Evolutionary conservation across 2,113 vertebrate genomes (phyloP).

Genomic region (Odontesthes bonariensis): DNA sequence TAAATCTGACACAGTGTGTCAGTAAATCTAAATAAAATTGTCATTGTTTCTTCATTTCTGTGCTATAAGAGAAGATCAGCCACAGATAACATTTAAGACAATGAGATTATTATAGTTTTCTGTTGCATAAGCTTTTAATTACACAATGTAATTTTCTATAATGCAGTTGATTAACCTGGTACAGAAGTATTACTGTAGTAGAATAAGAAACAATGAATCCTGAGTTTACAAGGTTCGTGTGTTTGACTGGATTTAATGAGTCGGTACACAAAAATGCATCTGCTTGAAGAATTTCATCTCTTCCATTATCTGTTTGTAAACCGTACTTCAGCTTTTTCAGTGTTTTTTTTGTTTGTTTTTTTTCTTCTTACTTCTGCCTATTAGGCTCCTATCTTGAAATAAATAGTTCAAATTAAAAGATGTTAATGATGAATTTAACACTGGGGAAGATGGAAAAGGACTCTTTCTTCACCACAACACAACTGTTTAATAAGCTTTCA

Average conservation of each 20-base stretch:
- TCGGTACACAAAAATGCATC: slow-evolving; percentile 3
- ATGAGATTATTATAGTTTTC: no score
- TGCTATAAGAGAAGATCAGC: no score
- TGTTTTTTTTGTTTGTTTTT: no score
- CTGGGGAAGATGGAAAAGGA: neutral
- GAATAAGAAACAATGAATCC: neutral
- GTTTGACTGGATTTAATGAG: slow-evolving; percentile 3
- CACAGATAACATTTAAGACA: no score
- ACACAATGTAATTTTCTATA: neutral
- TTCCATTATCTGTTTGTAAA: no score
- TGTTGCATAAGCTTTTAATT: no score
- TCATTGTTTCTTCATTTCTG: neutral
- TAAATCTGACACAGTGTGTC: neutral
- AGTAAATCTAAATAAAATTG: neutral
- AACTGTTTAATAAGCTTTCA: no score
- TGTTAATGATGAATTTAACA: no score
- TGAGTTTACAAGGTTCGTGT: neutral
- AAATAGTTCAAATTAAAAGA: neutral
- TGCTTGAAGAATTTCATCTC: neutral
- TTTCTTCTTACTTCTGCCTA: no score
- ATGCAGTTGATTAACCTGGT: neutral
- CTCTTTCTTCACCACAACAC: neutral
- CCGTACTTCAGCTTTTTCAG: no score
- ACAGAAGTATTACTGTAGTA: no score
- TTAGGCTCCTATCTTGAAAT: no score